A percentile compares a stretch with the other conserved stretches of the same genome.
Conservation (phyloP, 2,113 vertebrate species). For the Bufo gargarizans region DNA sequence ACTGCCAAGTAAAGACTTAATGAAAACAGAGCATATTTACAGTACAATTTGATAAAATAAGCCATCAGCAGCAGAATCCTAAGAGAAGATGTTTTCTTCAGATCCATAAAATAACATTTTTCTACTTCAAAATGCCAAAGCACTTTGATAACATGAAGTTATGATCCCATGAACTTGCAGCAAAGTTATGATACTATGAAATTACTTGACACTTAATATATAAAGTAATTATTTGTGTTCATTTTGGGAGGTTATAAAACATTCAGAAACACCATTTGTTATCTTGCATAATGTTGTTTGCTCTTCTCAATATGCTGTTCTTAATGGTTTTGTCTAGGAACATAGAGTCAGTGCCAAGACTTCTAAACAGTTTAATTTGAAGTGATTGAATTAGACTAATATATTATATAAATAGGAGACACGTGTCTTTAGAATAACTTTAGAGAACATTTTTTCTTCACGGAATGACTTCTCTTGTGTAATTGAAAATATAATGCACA, state of each 20-base stretch:
- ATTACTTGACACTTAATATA: constrained; percentile 43
- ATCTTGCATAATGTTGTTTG: constrained; percentile 35
- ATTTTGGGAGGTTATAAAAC: constrained; percentile 46
- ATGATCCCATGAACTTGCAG: constrained; percentile 36
- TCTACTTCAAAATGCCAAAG: constrained; percentile 28
- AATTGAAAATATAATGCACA: constrained; percentile 48
- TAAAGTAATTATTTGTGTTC: constrained; percentile 36
- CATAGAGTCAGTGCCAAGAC: constrained; percentile 29
- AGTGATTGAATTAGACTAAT: constrained; percentile 50
- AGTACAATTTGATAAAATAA: constrained; percentile 36
- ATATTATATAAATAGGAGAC: constrained; percentile 42
- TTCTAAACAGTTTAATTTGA: constrained; percentile 39
- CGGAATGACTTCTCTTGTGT: constrained; percentile 13
- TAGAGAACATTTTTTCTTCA: constrained; percentile 27
- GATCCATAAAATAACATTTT: constrained; percentile 29
- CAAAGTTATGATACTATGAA: constrained; percentile 55
- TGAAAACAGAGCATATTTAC: constrained; percentile 36
- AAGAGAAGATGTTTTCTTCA: constrained; percentile 6
- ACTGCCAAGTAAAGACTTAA: constrained; percentile 30
- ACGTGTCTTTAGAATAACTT: constrained; percentile 37
- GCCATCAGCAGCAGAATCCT: not conserved
- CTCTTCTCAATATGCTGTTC: constrained; percentile 23
- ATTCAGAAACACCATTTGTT: constrained; percentile 36
- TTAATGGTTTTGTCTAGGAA: constrained; percentile 52
- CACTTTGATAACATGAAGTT: constrained; percentile 36